Evolutionary conservation across 2,113 vertebrate species (phyloP).

Genomic region (Bungarus multicinctus): DNA sequence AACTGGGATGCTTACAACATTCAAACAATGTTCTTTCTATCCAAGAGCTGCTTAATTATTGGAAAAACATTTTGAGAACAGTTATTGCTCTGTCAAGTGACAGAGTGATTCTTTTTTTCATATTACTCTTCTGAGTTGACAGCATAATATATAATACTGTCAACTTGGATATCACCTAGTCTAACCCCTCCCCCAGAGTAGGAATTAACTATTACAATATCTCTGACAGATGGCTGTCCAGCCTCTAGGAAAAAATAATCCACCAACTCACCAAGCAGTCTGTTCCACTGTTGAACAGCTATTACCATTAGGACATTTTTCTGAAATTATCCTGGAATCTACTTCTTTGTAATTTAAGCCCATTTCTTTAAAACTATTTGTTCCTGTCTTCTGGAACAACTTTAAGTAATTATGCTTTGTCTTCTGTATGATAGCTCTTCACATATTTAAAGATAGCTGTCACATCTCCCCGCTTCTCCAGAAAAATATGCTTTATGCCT

Average conservation of each 20-base stretch:
- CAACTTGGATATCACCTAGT: neutral
- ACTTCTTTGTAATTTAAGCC: neutral
- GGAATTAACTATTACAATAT: neutral
- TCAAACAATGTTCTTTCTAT: constrained; percentile 21
- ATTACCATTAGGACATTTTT: neutral
- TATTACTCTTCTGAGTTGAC: constrained; percentile 17
- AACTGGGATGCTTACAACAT: neutral
- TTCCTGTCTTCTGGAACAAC: neutral
- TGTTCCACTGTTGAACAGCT: neutral
- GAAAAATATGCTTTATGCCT: neutral
- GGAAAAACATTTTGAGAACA: neutral
- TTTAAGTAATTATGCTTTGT: neutral
- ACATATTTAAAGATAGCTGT: neutral
- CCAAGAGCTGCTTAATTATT: constrained; percentile 27
- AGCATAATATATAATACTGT: neutral
- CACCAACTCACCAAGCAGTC: neutral
- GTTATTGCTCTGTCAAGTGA: constrained; percentile 12
- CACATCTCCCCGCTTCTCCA: neutral
- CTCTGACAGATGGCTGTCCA: neutral
- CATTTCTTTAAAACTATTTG: neutral
- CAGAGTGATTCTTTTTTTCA: neutral
- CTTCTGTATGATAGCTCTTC: neutral
- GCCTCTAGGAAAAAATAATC: neutral
- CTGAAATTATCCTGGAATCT: neutral
- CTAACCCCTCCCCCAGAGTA: neutral